These are phyloP conservation scores for Heliconius charithonia DNA, from an alignment of 2,888 invertebrate species.

Conservation along the genomic window DNA sequence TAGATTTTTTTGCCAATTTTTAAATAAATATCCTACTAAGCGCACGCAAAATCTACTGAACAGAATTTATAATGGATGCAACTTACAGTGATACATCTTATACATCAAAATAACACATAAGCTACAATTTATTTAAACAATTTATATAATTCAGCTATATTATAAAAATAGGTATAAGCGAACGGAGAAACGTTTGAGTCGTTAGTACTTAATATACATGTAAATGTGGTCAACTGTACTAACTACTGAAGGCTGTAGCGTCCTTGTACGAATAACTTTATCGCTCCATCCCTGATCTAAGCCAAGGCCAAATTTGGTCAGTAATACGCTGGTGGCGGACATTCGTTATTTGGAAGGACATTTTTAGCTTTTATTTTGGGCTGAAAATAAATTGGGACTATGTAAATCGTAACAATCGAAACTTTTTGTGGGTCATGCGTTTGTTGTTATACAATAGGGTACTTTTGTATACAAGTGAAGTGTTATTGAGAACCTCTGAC, in stretches of 20 bases:
- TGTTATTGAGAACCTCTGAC: too few species aligned
- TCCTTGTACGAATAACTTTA: conserved; percentile 43
- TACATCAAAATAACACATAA: too few species aligned
- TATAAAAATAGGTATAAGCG: too few species aligned
- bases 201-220: conserved; percentile 14
- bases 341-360: conserved; percentile 29
- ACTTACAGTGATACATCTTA: too few species aligned
- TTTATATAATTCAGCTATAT: too few species aligned
- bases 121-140: too few species aligned
- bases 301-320: conserved; percentile 43
- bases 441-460: neutral
- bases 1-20: neutral
- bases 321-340: conserved; percentile 27
- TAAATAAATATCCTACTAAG: neutral
- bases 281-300: conserved; percentile 45
- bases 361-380: conserved; percentile 26
- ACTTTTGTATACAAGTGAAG: neutral
- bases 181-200: too few species aligned
- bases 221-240: conserved; percentile 21
- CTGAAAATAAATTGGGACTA: conserved; percentile 7
- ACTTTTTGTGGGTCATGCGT: conserved; percentile 10
- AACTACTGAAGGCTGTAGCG: conserved; percentile 40
- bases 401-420: conserved; percentile 4
- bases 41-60: too few species aligned
- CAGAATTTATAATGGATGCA: too few species aligned